Evolutionary conservation across 2,113 vertebrate genomes (phyloP).

Genomic region (Notarius lentiginosus): DNA sequence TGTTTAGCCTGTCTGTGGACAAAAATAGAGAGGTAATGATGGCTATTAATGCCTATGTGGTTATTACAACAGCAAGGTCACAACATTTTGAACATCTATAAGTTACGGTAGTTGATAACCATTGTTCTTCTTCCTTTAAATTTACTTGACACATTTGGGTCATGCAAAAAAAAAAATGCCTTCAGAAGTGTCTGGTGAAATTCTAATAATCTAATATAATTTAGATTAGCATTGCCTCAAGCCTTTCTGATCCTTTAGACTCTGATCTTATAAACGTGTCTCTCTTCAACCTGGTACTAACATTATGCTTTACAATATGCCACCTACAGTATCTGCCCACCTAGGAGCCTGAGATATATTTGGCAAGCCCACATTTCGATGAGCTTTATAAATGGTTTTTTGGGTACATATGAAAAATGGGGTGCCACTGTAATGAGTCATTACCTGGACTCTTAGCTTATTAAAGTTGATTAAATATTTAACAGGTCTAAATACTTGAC

Average conservation of each 20-base stretch:
- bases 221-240: not conserved
- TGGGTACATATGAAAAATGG: constrained; percentile 51
- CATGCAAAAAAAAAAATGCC: not conserved
- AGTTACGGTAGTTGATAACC: not conserved
- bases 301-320: constrained; percentile 11
- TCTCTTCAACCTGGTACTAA: constrained; percentile 24
- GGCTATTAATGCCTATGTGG: not conserved
- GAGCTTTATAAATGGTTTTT: constrained; percentile 48
- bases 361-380: constrained; percentile 33
- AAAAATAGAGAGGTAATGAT: not conserved
- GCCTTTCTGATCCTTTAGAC: not conserved
- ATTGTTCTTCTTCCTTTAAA: not conserved
- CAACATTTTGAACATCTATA: not conserved
- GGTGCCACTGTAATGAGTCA: constrained; percentile 45
- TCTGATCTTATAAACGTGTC: not conserved
- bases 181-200: not conserved
- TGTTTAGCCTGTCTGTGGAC: constrained; percentile 66
- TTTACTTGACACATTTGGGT: not conserved
- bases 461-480: constrained; percentile 56
- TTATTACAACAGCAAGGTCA: not conserved
- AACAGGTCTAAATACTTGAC: constrained; percentile 50
- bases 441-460: constrained; percentile 49
- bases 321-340: constrained; percentile 24
- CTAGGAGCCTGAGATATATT: constrained; percentile 41
- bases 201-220: not conserved